Base-by-base conservation (phyloP, 2,797 vertebrate species). In the Picus viridis region DNA sequence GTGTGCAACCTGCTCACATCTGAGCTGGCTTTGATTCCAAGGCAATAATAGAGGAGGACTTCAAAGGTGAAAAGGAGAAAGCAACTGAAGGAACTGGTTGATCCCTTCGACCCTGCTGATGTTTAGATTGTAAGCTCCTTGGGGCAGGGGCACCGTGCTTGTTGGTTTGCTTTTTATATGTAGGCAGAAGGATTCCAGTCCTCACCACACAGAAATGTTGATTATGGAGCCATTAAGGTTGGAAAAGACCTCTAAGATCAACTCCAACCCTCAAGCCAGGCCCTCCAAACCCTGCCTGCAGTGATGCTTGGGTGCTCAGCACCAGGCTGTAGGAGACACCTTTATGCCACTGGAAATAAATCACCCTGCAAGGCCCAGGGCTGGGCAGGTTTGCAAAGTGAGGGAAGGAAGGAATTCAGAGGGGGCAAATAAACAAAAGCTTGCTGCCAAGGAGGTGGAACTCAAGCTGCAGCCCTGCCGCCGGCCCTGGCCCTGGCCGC, bases 121-220 rank as follows among this genome's bases (percentile, higher is more conserved):
- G 74, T 88, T 96, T 96, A 96, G 96, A 96, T 95, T 96, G 96
- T 96, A 95, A 96, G 96, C 96, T 96, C 96, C 86, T 95, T 94
- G 95, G 95, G 94, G 96, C 96, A 96, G 93, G 96, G 95, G 91
- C 88, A 63, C 65, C 71, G 56, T 70, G 7, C 57, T 91, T 73
- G 13, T 77, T 8, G 67, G 86, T 94, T 71, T 58, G 22, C 78
- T 90, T 78, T 85, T 82, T 89, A 78, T 86, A 51, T 84, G 58
- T 36, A 93, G 71, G 56, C 36, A 92, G 84, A 75, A 85, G 81
- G 51, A 65, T 90, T 82, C 62, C 75, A 74, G 43, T 86, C 51
- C 62, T 86, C 16, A 79, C n/a, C 34, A 3, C 61, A 59, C 69
- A 59, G 58, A 54, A 63, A 74, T 47, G 29, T 36, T 63, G 61